Conservation (phyloP, 2,888 invertebrate species). For the Microctonus hyperodae region DNA sequence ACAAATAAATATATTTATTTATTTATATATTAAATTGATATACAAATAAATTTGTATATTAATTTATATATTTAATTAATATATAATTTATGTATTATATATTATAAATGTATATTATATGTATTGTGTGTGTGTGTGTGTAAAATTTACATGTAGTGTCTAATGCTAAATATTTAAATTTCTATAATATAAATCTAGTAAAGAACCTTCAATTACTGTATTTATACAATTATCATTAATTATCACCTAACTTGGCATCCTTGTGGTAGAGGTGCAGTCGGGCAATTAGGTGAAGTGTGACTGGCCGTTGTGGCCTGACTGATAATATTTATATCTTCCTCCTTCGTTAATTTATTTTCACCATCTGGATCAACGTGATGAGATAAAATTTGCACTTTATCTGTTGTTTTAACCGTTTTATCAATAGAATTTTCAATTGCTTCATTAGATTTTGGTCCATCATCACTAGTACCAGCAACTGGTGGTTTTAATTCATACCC, state of each 20-base stretch:
- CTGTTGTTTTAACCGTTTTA: conserved; percentile 38
- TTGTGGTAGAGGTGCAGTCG: conserved; percentile 74
- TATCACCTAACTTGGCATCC: conserved; percentile 92
- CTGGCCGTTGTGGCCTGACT: conserved; percentile 40
- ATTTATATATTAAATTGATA: conserved; percentile 37
- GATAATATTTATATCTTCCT: conserved; percentile 40
- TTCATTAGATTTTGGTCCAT: conserved; percentile 34
- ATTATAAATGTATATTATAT: too few species aligned
- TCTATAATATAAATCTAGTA: conserved; percentile 44
- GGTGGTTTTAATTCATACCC: conserved; percentile 69
- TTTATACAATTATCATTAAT: conserved; percentile 67
- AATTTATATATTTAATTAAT: too few species aligned
- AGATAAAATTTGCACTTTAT: conserved; percentile 37
- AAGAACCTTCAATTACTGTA: conserved; percentile 52
- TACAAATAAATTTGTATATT: conserved; percentile 26
- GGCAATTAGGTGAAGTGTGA: conserved; percentile 57
- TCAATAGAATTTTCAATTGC: conserved; percentile 12
- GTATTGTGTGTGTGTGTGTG: background rate
- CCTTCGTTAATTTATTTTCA: conserved; percentile 48
- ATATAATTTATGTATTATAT: too few species aligned
- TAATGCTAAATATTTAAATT: conserved; percentile 33
- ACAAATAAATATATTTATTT: conserved; percentile 28
- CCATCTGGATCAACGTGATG: conserved; percentile 40
- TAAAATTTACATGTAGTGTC: background rate
- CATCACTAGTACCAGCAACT: conserved; percentile 42